A percentile compares a stretch with the other conserved stretches of the same genome.
Evolutionary conservation across 1,140 invertebrate genomes (phyloP).

Genomic region (Goniozus legneri): DNA sequence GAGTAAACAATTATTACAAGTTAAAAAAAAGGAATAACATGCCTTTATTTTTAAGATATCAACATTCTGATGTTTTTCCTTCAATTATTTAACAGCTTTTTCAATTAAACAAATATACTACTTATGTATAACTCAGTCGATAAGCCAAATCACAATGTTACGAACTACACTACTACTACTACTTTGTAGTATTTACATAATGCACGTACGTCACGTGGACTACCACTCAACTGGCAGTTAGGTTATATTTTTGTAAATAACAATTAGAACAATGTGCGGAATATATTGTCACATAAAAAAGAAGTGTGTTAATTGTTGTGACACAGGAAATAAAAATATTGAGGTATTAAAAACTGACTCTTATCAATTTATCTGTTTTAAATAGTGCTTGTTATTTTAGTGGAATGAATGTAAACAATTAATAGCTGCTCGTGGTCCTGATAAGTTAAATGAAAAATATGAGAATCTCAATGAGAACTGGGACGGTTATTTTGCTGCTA

Average conservation of each 20-base stretch:
- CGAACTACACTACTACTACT: not conserved
- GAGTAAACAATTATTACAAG: too few species aligned
- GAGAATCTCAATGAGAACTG: conserved; percentile 54
- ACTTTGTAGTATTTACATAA: not conserved
- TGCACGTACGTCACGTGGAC: too few species aligned
- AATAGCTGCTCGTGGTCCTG: conserved; percentile 54
- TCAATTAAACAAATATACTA: not conserved
- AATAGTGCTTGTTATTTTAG: conserved; percentile 32
- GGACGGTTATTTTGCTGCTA: conserved; percentile 62
- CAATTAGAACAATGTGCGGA: conserved; percentile 41
- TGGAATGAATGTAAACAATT: conserved; percentile 41
- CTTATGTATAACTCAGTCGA: not conserved
- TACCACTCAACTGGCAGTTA: not conserved
- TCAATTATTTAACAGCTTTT: too few species aligned
- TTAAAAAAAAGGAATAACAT: too few species aligned
- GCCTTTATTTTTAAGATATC: too few species aligned
- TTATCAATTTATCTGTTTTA: not conserved
- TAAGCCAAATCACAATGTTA: not conserved
- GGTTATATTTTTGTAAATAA: conserved; percentile 2
- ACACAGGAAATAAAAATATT: not conserved
- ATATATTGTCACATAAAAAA: conserved; percentile 38
- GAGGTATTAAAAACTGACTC: not conserved
- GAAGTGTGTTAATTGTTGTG: conserved; percentile 7
- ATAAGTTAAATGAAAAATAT: conserved; percentile 32
- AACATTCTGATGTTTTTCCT: too few species aligned